phyloP scores from a whole-genome alignment of 2,797 vertebrate species.

The Propithecus perrieri region DNA sequence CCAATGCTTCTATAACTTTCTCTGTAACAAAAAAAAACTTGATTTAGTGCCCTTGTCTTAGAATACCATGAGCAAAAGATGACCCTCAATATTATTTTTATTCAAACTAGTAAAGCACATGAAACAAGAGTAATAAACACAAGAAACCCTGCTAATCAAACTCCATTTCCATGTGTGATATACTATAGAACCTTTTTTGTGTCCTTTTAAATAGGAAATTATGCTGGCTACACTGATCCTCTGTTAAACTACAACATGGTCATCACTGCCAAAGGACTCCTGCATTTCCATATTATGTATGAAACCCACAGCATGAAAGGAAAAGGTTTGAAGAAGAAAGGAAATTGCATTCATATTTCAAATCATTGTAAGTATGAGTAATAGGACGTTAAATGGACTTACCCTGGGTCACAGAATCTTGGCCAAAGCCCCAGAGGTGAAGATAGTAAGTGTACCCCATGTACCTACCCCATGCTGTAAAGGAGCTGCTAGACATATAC shows the following conservation, averaged over 20 bases:
- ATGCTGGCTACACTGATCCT: background rate
- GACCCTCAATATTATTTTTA: background rate
- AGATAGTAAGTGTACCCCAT: background rate
- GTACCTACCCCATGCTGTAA: background rate
- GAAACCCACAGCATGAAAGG: background rate
- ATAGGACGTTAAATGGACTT: background rate
- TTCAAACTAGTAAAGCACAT: background rate
- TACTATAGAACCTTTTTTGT: background rate
- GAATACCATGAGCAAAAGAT: background rate
- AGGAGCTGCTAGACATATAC: background rate
- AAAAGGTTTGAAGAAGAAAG: background rate
- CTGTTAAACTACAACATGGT: background rate
- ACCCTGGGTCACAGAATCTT: background rate
- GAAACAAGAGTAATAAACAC: background rate
- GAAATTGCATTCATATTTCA: background rate
- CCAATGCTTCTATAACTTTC: conserved; percentile 95
- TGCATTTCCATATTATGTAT: background rate
- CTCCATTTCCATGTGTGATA: background rate
- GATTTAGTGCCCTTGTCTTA: conserved; percentile 32
- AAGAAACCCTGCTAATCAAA: background rate
- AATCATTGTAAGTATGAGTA: background rate
- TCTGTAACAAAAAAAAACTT: conserved; percentile 83
- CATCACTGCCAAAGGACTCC: background rate
- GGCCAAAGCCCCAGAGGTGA: background rate
- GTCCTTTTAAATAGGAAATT: background rate